Conservation (phyloP, 1,140 invertebrate genomes). For the Branchinecta lindahli region DNA sequence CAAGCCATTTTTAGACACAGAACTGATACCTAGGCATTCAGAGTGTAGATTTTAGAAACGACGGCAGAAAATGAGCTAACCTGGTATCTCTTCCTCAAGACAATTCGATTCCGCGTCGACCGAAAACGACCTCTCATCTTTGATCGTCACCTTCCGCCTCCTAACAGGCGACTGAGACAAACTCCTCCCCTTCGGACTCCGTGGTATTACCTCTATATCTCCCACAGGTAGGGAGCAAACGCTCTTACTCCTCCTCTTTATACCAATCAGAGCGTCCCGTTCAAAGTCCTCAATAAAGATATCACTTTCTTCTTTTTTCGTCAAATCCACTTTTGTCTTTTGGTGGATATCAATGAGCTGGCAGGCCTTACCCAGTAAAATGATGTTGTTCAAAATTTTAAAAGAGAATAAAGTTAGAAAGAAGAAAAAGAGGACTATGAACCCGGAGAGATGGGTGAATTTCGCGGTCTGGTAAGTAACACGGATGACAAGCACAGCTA, state of each 20-base stretch:
- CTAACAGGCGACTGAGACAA: not conserved
- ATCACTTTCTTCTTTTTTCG: slow-evolving; percentile 21
- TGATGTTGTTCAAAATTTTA: slow-evolving; percentile 67
- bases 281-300: slow-evolving; percentile 17
- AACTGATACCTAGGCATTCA: not conserved
- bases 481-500: slow-evolving; percentile 75
- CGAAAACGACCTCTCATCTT: not conserved
- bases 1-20: slow-evolving; percentile 14
- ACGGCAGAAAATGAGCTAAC: too few relatives aligned
- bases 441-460: slow-evolving; percentile 41
- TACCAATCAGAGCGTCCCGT: slow-evolving; percentile 29
- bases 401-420: slow-evolving; percentile 65
- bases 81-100: too few relatives aligned
- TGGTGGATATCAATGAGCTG: slow-evolving; percentile 61
- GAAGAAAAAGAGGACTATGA: slow-evolving; percentile 50
- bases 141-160: not conserved
- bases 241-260: slow-evolving; percentile 33
- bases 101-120: not conserved
- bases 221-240: slow-evolving; percentile 23
- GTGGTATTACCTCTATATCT: slow-evolving; percentile 27
- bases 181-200: slow-evolving; percentile 15
- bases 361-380: slow-evolving; percentile 72
- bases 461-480: slow-evolving; percentile 53
- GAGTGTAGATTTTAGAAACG: too few relatives aligned
- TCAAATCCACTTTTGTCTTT: slow-evolving; percentile 32